Percentiles rank a stretch among this genome's conserved stretches.
Evolutionary conservation across 2,888 invertebrate genomes (phyloP).

Genomic region (Chaitophorus viminalis): DNA sequence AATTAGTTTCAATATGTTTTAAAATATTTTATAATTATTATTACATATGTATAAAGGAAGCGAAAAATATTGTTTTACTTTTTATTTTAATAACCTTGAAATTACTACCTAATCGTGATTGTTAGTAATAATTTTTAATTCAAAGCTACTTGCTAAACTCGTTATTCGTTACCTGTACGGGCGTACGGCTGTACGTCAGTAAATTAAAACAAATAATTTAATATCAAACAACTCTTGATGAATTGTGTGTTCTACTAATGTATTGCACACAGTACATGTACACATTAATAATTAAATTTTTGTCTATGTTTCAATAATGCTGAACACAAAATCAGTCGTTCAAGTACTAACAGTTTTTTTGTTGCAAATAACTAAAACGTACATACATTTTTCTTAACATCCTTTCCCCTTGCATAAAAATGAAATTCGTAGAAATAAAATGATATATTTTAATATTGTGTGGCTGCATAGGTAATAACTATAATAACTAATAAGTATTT

Average conservation of each 20-base stretch:
- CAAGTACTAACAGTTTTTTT: not conserved
- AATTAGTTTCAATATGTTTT: too few relatives aligned
- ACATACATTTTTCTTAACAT: not conserved
- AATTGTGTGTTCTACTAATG: not conserved
- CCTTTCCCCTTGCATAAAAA: too few relatives aligned
- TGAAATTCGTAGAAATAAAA: too few relatives aligned
- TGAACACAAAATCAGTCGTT: not conserved
- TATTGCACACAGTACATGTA: not conserved
- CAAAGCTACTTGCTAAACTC: not conserved
- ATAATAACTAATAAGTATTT: too few relatives aligned
- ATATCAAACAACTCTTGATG: conserved; percentile 5
- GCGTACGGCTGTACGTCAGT: too few relatives aligned
- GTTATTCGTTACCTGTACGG: not conserved
- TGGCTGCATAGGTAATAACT: too few relatives aligned
- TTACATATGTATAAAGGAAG: not conserved
- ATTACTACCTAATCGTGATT: not conserved
- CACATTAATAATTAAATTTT: conserved; percentile 5
- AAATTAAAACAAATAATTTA: conserved; percentile 18
- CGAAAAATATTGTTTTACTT: not conserved
- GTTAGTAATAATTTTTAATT: not conserved
- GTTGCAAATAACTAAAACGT: not conserved
- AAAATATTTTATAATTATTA: not conserved
- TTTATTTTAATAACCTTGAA: conserved; percentile 16
- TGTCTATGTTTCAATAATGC: not conserved
- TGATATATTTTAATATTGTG: too few relatives aligned